Base-by-base conservation (phyloP, 92 coral and sea anemone species). In the Chrysogorgia sp. region DNA sequence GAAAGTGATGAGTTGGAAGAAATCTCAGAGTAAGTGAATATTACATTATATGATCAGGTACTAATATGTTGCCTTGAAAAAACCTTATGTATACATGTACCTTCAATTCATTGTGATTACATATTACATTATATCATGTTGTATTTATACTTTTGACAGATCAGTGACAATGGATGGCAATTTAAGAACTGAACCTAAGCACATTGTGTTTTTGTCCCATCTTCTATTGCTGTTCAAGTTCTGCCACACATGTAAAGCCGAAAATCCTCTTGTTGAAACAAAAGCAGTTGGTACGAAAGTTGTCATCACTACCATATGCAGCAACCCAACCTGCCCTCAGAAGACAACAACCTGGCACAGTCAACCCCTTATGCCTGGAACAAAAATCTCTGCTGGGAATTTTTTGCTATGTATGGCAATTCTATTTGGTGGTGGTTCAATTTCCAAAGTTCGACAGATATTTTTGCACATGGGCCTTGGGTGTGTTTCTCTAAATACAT, bases 321-420 rank as follows among this genome's bases (percentile, higher is more conserved):
- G 71, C 48, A 77, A 77, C 66, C 69, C 74, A 0, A 77, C 10
- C 20, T 77, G 82, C 74, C 82, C 74, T 22, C 58, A 77, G 60
- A 64, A 64, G 28, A 55, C 69, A 60, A 77, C 60, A 77, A 55
- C 40, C 43, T 41, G 82, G 82, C 72, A 67, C 35, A 77, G 82
- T 74, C 79, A 74, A 43, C 82, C 82, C n/a, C n/a, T n/a, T n/a
- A n/a, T n/a, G n/a, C 21, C 72, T 40, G 82, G 74, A 45, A 61
- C 71, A 32, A 77, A 77, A 43, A 77, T 61, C 1, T 62, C 82
- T 62, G 74, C 82, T 40, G 82, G 74, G 25, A 77, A 77, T 37
- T 40, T 77, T 0, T 45, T 77, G 7, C 30, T 77, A 61, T 61
- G 82, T 25, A 77, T 77, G 74, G 21, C 62, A 5, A 32, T 41